Evolutionary conservation across 2,113 vertebrate genomes (phyloP), one percentile per base, ranked within the genome.

Genomic region (Nothocercus julius): DNA sequence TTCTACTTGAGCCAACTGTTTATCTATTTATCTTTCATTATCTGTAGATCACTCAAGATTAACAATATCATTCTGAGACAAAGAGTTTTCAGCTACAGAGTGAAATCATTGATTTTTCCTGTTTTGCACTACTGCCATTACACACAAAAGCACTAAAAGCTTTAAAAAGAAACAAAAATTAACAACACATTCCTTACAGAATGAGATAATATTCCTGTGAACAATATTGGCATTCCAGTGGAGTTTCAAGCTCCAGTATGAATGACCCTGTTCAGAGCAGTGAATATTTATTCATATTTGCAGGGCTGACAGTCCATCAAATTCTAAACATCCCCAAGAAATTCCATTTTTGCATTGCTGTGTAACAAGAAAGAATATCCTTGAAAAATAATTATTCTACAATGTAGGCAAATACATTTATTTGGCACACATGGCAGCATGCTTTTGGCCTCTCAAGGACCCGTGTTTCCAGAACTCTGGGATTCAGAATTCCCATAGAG

Each of bases 21-120:
- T 74, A 85, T 20, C 45, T 73, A 18, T 61, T 89, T 75, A 40
- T 53, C 32, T 88, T 88, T 72, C 49, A 58, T 76, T 91, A 51
- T 61, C 67, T 70, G 54, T 61, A 59, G 44, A 82, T 70, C 59
- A 81, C 10, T 12, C 32, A 85, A 81, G 64, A 64, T 56, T 54
- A 78, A 95, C 53, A 38, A 77, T 78, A 70, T 87, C 25, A 89
- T 89, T 90, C 66, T 67, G 28, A 93, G 66, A 24, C 67, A 86
- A 92, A 85, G 6, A 42, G 13, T 83, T 91, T 87, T 70, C 32
- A 89, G 42, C 32, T 22, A 32, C 59, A 61, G 19, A 87, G 13
- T 18, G 30, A 87, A 93, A n/a, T 85, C 2, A 73, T 73, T 68
- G 42, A 58, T 89, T 83, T 92, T 82, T 12, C 34, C 38, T 30